phyloP scores from a whole-genome alignment of 1,140 invertebrate species.

The Drosophila repletoides region DNA sequence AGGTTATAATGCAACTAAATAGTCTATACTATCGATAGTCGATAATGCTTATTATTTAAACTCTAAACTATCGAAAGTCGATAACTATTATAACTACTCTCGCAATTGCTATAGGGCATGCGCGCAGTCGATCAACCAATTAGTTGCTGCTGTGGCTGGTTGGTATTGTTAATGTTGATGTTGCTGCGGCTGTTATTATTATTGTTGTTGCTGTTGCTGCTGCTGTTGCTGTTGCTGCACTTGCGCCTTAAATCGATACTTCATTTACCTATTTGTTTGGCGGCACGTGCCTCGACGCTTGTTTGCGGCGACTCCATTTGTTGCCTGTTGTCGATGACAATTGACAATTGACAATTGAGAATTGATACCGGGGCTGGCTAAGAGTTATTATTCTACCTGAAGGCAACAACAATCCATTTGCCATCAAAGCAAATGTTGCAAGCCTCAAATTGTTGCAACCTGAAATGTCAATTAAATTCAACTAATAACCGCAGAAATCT shows the following conservation, averaged over 20 bases:
- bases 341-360: constrained; percentile 3
- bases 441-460: neutral
- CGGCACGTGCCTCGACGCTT: constrained; percentile 7
- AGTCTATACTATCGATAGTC: too few species aligned
- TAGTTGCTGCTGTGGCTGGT: neutral
- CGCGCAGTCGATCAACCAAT: neutral
- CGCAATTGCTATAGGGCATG: neutral
- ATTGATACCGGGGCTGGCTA: constrained; percentile 9
- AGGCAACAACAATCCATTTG: constrained; percentile 20
- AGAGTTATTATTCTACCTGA: neutral
- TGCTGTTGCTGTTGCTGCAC: neutral
- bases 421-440: constrained; percentile 1
- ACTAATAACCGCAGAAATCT: too few species aligned
- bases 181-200: neutral
- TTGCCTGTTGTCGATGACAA: neutral
- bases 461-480: neutral
- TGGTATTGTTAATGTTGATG: neutral
- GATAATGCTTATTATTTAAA: too few species aligned
- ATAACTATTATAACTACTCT: too few species aligned
- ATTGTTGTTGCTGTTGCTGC: neutral
- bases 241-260: constrained; percentile 22
- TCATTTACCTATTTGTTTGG: constrained; percentile 17
- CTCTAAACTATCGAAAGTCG: too few species aligned
- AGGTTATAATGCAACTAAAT: too few species aligned
- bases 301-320: neutral